These are phyloP conservation scores for Chascanopsetta lugubris DNA, from an alignment of 2,113 vertebrate species.

Conservation along the genomic window DNA sequence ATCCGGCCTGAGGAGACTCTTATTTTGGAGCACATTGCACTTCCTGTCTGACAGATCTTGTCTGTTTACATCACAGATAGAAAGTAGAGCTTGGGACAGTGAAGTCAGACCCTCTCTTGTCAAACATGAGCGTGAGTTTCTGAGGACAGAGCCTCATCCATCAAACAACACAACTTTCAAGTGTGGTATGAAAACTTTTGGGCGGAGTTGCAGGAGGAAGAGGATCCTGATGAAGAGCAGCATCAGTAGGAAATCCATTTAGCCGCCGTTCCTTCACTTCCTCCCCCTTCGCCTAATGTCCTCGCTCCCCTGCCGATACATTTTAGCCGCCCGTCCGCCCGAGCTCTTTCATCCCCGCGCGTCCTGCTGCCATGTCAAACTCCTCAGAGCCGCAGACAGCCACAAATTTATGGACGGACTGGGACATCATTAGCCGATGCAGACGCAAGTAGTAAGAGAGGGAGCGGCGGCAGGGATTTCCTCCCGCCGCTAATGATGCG, in stretches of 20 bases:
- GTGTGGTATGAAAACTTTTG: background rate
- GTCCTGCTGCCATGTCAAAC: constrained; percentile 67
- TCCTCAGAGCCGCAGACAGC: constrained; percentile 59
- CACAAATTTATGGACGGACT: constrained; percentile 74
- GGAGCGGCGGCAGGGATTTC: constrained; percentile 54
- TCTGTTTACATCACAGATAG: no score
- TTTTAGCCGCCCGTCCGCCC: constrained; percentile 47
- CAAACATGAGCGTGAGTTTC: no score
- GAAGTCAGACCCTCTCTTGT: no score
- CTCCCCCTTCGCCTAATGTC: constrained; percentile 47
- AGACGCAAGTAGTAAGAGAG: constrained; percentile 46
- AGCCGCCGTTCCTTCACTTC: constrained; percentile 47
- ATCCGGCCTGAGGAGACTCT: no score
- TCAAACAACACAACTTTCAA: constrained; percentile 2
- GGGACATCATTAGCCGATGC: constrained; percentile 74
- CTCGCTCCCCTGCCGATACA: constrained; percentile 34
- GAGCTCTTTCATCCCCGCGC: constrained; percentile 60
- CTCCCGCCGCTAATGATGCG: constrained; percentile 66
- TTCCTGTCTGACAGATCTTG: no score
- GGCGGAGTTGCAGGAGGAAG: constrained; percentile 7
- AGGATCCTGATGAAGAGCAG: constrained; percentile 32
- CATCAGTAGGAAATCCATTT: constrained; percentile 62
- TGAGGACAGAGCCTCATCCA: no score
- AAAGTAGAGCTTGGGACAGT: no score
- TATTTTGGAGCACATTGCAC: no score